Conservation (phyloP, 2,888 invertebrate species). For the Eremobia ochroleuca region DNA sequence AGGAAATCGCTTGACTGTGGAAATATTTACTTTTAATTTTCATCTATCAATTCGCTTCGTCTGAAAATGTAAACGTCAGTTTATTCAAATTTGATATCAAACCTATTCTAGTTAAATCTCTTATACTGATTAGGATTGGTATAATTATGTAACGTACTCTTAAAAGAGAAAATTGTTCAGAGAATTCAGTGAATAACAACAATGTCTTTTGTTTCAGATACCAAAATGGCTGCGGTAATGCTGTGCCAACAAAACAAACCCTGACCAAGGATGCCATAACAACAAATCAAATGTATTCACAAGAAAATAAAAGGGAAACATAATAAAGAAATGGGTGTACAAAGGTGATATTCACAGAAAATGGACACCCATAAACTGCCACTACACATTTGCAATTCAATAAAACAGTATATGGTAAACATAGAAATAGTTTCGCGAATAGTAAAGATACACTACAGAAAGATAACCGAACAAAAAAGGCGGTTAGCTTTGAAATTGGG, state of each 20-base stretch:
- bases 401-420: conserved; percentile 83
- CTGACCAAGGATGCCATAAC: conserved; percentile 72
- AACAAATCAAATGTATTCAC: conserved; percentile 68
- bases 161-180: neutral
- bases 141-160: too few relatives aligned
- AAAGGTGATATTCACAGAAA: conserved; percentile 88
- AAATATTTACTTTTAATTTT: conserved; percentile 42
- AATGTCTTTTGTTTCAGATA: conserved; percentile 79
- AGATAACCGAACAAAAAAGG: conserved; percentile 64
- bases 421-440: conserved; percentile 67
- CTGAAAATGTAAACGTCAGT: neutral
- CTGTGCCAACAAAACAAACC: conserved; percentile 66
- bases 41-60: conserved; percentile 1
- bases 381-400: conserved; percentile 89
- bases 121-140: neutral
- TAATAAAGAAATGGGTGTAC: conserved; percentile 85
- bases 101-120: conserved; percentile 24
- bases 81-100: neutral
- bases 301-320: conserved; percentile 66
- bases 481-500: conserved; percentile 71
- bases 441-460: conserved; percentile 60
- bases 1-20: conserved; percentile 6
- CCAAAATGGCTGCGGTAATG: conserved; percentile 65
- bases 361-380: conserved; percentile 88
- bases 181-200: conserved; percentile 22